Evolutionary conservation across 1,140 invertebrate species (phyloP), one percentile per base, ranked within the genome.

Genomic region (Diorhabda carinulata): DNA sequence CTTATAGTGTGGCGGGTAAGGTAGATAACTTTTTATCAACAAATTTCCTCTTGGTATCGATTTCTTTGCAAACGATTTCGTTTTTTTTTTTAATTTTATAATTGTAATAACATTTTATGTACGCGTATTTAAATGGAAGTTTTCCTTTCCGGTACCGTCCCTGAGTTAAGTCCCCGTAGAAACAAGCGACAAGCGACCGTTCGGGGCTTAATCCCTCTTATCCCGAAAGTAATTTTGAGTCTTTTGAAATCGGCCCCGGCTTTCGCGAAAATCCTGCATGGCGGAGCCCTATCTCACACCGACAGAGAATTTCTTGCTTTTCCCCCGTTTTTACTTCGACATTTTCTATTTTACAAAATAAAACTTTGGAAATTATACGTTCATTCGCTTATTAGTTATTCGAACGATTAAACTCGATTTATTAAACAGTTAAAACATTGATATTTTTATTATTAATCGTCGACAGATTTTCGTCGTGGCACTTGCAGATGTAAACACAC

Each of bases 211-310:
- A 81, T 79, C 80, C 78, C 80, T 79, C 80, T 80, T 80, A 80
- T 80, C 80, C 80, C 78, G 80, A 80, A 79, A 81, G 80, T 80
- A 81, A 81, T 81, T 81, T 81, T 80, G 79, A 80, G 80, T 81
- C 80, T 80, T 81, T 81, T 81, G 80, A 81, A 81, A 80, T 78
- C 77, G 77, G 77, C 78, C 80, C 77, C 77, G 74, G 78, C 77
- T 78, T 76, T 78, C 77, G 76, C 73, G 73, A 68, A 79, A 80
- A 80, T 77, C 77, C 79, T 73, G 61, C 73, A 68, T 68, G 67
- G 71, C 67, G 68, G 72, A 72, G 61, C 72, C 76, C 76, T 80
- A 80, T 80, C 78, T 79, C 77, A 74, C 73, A 70, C 66, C 68
- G 62, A 67, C 76, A 78, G 75, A 65, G 58, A 58, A 61, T 56